Conservation (phyloP, 2,113 vertebrate species). For the Danionella cerebrum region DNA sequence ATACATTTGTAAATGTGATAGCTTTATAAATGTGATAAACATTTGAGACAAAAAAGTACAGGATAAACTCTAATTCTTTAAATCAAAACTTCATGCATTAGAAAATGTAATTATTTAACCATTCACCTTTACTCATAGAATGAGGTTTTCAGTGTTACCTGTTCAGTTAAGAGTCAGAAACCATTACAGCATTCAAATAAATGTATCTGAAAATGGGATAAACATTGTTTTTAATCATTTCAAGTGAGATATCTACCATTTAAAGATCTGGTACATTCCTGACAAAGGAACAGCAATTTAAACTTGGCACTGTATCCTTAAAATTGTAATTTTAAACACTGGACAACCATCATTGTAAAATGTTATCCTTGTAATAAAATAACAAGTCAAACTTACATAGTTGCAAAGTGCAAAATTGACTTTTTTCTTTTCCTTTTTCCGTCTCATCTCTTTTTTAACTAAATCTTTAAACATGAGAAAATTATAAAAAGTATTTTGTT, state of each 20-base stretch:
- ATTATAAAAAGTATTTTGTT: conserved; percentile 59
- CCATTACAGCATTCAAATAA: conserved; percentile 33
- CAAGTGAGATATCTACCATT: conserved; percentile 38
- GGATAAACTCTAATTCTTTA: conserved; percentile 31
- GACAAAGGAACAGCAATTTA: conserved; percentile 50
- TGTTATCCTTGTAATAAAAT: conserved; percentile 74
- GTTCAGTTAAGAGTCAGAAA: conserved; percentile 29
- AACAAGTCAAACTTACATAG: conserved; percentile 91
- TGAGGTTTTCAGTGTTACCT: conserved; percentile 10
- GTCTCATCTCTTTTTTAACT: conserved; percentile 62
- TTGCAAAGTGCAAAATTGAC: conserved; percentile 97
- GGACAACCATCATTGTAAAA: conserved; percentile 55
- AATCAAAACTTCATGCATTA: conserved; percentile 46
- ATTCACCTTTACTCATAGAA: conserved; percentile 32
- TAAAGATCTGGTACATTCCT: conserved; percentile 50
- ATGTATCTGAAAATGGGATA: conserved; percentile 30
- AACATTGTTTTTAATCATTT: conserved; percentile 36
- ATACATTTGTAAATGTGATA: conserved; percentile 22
- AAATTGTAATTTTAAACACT: conserved; percentile 41
- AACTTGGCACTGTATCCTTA: conserved; percentile 45
- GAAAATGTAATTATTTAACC: conserved; percentile 34
- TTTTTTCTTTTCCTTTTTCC: conserved; percentile 53
- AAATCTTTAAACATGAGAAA: conserved; percentile 68
- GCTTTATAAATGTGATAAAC: conserved; percentile 10
- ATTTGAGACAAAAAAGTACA: conserved; percentile 18